Conservation (phyloP, 2,888 invertebrate genomes). For the Scrobipalpa costella region DNA sequence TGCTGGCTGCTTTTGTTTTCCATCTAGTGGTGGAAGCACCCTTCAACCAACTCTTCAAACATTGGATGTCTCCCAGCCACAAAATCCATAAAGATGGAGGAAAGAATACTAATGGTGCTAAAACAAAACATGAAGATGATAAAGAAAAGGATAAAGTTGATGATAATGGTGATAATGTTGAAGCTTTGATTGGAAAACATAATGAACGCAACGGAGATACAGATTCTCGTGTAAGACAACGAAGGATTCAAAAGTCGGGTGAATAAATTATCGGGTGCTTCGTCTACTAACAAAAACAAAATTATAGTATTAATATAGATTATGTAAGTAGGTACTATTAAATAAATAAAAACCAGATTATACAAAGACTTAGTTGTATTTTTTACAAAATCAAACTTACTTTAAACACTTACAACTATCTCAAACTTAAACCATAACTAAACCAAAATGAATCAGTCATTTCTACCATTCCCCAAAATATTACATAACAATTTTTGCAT, state of each 20-base stretch:
- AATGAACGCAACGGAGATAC: no score
- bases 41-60: background rate
- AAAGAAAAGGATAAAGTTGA: background rate
- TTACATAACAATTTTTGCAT: no score
- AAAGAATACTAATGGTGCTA: background rate
- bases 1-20: background rate
- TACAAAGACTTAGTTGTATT: no score
- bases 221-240: no score
- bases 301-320: no score
- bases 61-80: background rate
- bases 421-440: no score
- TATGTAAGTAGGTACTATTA: no score
- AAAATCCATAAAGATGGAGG: background rate
- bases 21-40: background rate
- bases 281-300: no score
- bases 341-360: no score
- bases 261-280: no score
- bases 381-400: background rate
- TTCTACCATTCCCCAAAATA: background rate
- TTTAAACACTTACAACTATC: background rate
- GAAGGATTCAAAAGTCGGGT: no score
- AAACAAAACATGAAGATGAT: background rate
- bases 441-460: background rate
- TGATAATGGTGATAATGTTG: background rate
- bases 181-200: background rate